Base-by-base conservation (phyloP, 2,888 invertebrate genomes). In the Uropetala carovei region DNA sequence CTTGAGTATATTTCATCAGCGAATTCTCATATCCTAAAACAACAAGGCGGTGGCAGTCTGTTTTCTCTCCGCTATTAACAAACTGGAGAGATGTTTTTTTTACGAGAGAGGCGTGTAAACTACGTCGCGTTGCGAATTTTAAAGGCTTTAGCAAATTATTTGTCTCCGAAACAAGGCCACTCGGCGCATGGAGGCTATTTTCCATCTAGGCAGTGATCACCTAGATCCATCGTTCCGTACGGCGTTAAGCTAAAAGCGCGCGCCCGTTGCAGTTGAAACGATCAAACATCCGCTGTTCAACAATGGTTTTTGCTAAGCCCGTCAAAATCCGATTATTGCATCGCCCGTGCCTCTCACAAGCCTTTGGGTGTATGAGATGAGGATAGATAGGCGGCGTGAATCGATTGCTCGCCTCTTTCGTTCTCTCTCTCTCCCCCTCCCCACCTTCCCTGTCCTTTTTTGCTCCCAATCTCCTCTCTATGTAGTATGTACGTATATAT, bases 271-370 rank as follows among this genome's bases (percentile, higher is more conserved):
- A 75, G 27, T 75, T 75, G 27, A 75, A 75, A 75, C 18, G 75
- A 75, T 75, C 75, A 75, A 75, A 75, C 27, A 75, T 27, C 75
- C 75, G 27, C 75, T 13, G 75, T 11, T 68, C 22, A 68, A 75
- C 75, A 27, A 27, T 27, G 75, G 22, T 75, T 75, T 75, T 75
- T 27, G 75, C 75, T 75, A 27, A 75, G 22, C 75, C 22, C 75
- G 27, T 75, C 75, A 75, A 75, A 75, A 75, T 75, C 75, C 75
- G 75, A 75, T 75, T 75, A 75, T 27, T 75, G 13, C 75, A 27
- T 75, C 27, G 75, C 18, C 11, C 22, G 75, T 27, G 3, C 22
- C 75, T 75, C 22, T 75, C 22, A n/a, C 43, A 43, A 27, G 75
- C 75, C 16, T 22, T 27, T 75, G 11, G 43, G 43, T 43, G 43